These are phyloP conservation scores for Ypsolopha scabrella DNA, from an alignment of 2,888 invertebrate species.

Conservation along the genomic window DNA sequence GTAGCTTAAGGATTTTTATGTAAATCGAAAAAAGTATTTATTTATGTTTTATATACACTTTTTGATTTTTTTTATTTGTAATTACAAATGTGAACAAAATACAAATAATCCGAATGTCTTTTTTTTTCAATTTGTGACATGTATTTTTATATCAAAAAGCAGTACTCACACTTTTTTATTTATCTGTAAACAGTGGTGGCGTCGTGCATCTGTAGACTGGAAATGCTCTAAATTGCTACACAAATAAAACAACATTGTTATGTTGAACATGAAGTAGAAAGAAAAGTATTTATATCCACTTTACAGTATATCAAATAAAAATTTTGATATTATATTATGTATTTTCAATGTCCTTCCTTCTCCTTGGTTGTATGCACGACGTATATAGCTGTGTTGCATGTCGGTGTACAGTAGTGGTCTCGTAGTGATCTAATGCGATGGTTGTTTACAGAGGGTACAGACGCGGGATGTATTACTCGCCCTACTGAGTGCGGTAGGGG, in stretches of 20 bases:
- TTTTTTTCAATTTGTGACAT: background rate
- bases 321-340: constrained; percentile 43
- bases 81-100: background rate
- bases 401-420: constrained; percentile 11
- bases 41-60: background rate
- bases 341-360: constrained; percentile 44
- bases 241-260: background rate
- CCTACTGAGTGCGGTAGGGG: constrained; percentile 72
- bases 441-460: constrained; percentile 76
- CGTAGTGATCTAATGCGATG: constrained; percentile 31
- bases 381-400: constrained; percentile 17
- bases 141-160: background rate
- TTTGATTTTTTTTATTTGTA: background rate
- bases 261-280: constrained; percentile 24
- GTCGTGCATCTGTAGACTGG: constrained; percentile 3
- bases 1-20: background rate
- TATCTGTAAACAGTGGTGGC: constrained; percentile 5
- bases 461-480: constrained; percentile 77
- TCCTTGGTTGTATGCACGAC: constrained; percentile 10
- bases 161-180: background rate
- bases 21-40: background rate
- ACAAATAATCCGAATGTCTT: background rate
- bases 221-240: background rate
- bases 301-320: constrained; percentile 46
- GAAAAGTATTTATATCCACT: constrained; percentile 42